These are phyloP conservation scores for Macrosoma leucophasiata DNA, from an alignment of 2,888 invertebrate genomes.

Conservation along the genomic window DNA sequence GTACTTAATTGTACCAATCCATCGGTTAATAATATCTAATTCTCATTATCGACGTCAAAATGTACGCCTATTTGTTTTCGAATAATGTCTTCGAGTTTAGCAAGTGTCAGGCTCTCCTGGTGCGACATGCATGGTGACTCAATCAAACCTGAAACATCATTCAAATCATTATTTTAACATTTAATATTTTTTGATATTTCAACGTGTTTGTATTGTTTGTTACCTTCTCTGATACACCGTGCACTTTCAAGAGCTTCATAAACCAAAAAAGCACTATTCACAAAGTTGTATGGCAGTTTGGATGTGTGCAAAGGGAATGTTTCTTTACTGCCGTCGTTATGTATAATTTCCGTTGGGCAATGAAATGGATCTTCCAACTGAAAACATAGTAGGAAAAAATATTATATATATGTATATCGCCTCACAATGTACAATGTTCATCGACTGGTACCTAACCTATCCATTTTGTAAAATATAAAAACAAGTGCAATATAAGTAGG, in stretches of 20 bases:
- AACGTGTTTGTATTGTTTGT: conserved; percentile 5
- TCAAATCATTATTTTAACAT: too few relatives aligned
- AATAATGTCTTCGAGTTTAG: conserved; percentile 81
- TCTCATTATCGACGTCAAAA: conserved; percentile 70
- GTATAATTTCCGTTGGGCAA: conserved; percentile 77
- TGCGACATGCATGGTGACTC: conserved; percentile 81
- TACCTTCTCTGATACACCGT: conserved; percentile 77
- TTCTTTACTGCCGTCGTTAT: conserved; percentile 70
- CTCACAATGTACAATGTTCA: too few relatives aligned
- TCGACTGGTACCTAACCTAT: too few relatives aligned
- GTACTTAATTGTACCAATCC: too few relatives aligned
- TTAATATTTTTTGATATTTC: too few relatives aligned
- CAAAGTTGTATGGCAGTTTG: conserved; percentile 71
- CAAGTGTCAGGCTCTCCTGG: conserved; percentile 79
- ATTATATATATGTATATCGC: too few relatives aligned
- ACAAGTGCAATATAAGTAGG: too few relatives aligned
- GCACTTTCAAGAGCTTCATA: conserved; percentile 85
- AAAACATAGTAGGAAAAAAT: too few relatives aligned
- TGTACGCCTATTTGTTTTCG: conserved; percentile 80
- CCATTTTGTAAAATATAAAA: too few relatives aligned
- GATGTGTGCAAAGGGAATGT: conserved; percentile 77
- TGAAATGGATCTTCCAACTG: conserved; percentile 77
- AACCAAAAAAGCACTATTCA: conserved; percentile 81
- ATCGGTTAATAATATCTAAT: too few relatives aligned
- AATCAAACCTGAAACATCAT: conserved; percentile 76